Evolutionary conservation across 2,888 invertebrate species (phyloP), one percentile per base, ranked within the genome.

Genomic region (Ellobium chinense): DNA sequence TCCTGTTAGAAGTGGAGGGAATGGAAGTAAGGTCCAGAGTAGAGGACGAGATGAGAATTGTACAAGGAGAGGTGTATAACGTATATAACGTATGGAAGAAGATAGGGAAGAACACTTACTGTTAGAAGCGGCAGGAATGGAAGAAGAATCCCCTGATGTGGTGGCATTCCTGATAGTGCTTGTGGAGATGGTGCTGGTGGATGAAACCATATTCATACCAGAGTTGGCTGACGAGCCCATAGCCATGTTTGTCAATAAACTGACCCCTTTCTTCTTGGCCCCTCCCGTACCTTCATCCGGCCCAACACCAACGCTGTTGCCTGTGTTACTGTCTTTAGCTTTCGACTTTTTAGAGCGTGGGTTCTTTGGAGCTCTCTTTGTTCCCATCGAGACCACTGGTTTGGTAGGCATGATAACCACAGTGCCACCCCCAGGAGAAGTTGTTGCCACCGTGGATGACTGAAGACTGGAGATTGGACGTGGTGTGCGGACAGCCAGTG

Each of bases 361-460:
- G n/a, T 69, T 75, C 34, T 80, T 80, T 2, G 80, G 66, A 4
- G 80, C 27, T 54, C 80, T 56, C 24, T 69, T 75, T n/a, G 80
- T 80, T 60, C 80, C 80, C 80, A 80, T 80, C 21, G 80, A 80
- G 29, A 80, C 36, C n/a, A 80, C 80, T 21, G 80, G 80, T 27
- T 80, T 80, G 9, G 80, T 80, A 24, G 80, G 80, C 80, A 80
- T 80, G 56, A 80, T 80, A 63, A 80, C 80, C 14, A 80, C 70
- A 14, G 80, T 80, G n/a, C 80, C 74, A 9, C 80, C 80, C 2
- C 78, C 78, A 9, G 78, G 78, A 39, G 80, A 80, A 21, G 73
- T 66, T 21, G 74, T 68, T 18, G 80, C 80, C 36, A 74, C 65
- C n/a, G 80, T 80, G 1, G 74, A 74, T 29, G 73, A 73, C 62